A percentile compares a stretch with the other conserved stretches of the same genome.
Conservation (phyloP, 2,797 vertebrate genomes). For the Smutsia temminckii region DNA sequence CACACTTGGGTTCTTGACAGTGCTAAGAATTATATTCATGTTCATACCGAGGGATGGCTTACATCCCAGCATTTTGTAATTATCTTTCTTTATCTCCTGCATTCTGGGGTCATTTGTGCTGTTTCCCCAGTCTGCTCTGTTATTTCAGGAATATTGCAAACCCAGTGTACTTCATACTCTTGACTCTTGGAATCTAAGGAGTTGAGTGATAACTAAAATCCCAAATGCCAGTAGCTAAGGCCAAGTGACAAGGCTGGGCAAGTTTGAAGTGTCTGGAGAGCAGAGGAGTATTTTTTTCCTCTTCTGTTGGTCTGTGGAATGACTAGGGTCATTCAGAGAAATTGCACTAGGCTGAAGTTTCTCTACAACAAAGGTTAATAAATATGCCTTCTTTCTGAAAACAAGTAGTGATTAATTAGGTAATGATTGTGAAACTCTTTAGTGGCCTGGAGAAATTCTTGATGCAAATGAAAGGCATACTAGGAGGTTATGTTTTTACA, state of each 20-base stretch:
- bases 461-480: neutral
- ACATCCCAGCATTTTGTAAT: constrained; percentile 57
- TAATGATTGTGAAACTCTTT: neutral
- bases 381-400: neutral
- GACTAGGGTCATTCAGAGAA: neutral
- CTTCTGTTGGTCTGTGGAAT: neutral
- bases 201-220: constrained; percentile 3
- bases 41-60: constrained; percentile 63
- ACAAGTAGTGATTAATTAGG: neutral
- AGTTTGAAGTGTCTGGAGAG: neutral
- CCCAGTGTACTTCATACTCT: neutral
- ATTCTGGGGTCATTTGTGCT: neutral
- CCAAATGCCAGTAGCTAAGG: neutral
- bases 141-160: neutral
- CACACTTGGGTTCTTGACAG: constrained; percentile 54
- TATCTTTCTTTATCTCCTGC: constrained; percentile 62
- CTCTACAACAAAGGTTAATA: neutral
- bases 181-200: neutral
- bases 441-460: neutral
- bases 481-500: neutral
- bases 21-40: constrained; percentile 51
- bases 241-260: neutral
- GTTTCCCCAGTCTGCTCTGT: neutral
- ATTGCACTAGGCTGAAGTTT: neutral
- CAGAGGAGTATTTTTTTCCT: neutral